These are phyloP conservation scores for Zonitis immaculata DNA, from an alignment of 2,888 invertebrate genomes.

Conservation along the genomic window DNA sequence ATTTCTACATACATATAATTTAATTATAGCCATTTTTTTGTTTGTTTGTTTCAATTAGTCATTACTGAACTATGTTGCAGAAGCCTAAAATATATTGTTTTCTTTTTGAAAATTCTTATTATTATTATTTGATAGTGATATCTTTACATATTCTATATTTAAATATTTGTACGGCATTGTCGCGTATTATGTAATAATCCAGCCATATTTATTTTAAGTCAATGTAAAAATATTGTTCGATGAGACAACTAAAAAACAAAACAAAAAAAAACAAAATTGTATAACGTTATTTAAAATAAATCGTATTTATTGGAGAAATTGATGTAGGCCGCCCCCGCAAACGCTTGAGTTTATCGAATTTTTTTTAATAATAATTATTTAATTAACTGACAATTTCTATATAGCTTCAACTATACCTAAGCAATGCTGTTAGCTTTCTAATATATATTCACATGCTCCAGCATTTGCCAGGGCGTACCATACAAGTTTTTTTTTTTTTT, in stretches of 20 bases:
- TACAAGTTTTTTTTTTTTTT: conserved; percentile 51
- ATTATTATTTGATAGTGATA: neutral
- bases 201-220: conserved; percentile 14
- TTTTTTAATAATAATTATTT: too few species aligned
- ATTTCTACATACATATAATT: too few species aligned
- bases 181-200: neutral
- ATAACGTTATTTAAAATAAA: conserved; percentile 30
- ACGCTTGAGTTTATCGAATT: conserved; percentile 40
- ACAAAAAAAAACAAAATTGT: conserved; percentile 20
- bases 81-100: too few species aligned
- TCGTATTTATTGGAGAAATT: conserved; percentile 25
- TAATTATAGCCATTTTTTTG: too few species aligned
- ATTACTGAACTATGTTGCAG: too few species aligned
- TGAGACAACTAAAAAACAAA: too few species aligned
- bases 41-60: too few species aligned
- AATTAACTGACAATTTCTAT: conserved; percentile 6
- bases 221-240: neutral
- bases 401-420: conserved; percentile 25
- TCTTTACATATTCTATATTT: neutral
- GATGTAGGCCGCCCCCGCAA: conserved; percentile 38
- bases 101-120: neutral
- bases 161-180: conserved; percentile 3
- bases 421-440: conserved; percentile 35
- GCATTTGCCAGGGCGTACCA: conserved; percentile 60
- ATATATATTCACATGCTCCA: conserved; percentile 50